phyloP scores from a whole-genome alignment of 1,140 invertebrate genomes.

The Drosophila littoralis region DNA sequence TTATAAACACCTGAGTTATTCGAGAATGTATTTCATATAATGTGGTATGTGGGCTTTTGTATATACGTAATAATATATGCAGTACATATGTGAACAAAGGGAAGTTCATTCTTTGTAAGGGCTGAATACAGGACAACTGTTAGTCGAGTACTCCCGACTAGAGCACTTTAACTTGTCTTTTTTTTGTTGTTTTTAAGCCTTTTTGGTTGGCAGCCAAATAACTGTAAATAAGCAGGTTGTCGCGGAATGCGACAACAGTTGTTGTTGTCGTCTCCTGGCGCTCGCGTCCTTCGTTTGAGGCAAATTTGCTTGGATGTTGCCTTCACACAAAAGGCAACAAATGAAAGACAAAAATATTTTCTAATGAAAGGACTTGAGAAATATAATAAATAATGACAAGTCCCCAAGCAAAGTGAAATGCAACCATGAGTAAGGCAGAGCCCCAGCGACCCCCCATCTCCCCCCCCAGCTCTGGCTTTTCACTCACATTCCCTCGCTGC shows the following conservation, averaged over 20 bases:
- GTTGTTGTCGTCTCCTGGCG: slow-evolving; percentile 16
- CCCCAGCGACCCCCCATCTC: background rate
- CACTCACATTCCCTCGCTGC: slow-evolving; percentile 6
- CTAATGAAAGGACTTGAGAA: slow-evolving; percentile 80
- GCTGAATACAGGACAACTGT: too few species aligned
- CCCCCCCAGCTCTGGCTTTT: background rate
- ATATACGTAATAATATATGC: too few species aligned
- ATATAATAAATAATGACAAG: slow-evolving; percentile 82
- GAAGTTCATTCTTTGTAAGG: too few species aligned
- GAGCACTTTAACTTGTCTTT: background rate
- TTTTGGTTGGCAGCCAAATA: slow-evolving; percentile 61
- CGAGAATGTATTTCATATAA: too few species aligned
- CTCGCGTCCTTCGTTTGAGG: slow-evolving; percentile 10
- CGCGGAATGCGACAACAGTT: slow-evolving; percentile 58
- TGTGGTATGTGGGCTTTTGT: too few species aligned
- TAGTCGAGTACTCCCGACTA: too few species aligned
- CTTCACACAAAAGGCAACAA: slow-evolving; percentile 61
- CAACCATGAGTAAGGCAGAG: slow-evolving; percentile 31
- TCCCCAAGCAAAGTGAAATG: slow-evolving; percentile 45
- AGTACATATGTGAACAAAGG: too few species aligned
- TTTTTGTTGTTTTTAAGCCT: slow-evolving; percentile 1
- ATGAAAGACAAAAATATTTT: slow-evolving; percentile 75
- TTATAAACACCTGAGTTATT: too few species aligned
- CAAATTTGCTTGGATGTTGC: slow-evolving; percentile 29
- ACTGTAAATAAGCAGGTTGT: slow-evolving; percentile 73